phyloP scores from a whole-genome alignment of 2,888 invertebrate genomes.

The Drosophila dives region DNA sequence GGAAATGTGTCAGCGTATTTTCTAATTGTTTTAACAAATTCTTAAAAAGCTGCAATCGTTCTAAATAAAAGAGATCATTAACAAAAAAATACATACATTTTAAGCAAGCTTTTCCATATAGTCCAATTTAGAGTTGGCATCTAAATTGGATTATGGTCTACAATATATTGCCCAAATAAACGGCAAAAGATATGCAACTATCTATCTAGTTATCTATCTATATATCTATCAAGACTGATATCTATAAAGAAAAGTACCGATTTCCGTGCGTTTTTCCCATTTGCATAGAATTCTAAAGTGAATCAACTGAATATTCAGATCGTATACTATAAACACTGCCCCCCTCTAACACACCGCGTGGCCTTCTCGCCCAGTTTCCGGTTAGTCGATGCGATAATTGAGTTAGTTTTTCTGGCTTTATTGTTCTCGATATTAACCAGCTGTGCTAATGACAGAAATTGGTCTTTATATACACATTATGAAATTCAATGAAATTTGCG shows the following conservation, averaged over 20 bases:
- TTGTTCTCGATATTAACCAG: slow-evolving; percentile 33
- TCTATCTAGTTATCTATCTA: neutral
- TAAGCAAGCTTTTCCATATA: neutral
- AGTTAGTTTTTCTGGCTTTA: slow-evolving; percentile 33
- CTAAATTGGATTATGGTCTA: neutral
- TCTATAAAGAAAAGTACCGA: slow-evolving; percentile 10
- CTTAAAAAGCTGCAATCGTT: neutral
- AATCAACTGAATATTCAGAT: slow-evolving; percentile 23
- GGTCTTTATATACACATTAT: slow-evolving; percentile 31
- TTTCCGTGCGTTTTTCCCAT: slow-evolving; percentile 20
- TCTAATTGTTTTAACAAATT: neutral
- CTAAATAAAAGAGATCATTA: neutral
- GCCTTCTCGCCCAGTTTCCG: slow-evolving; percentile 30
- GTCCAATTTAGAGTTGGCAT: neutral
- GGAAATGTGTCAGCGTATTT: neutral
- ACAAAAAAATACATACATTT: too few relatives aligned
- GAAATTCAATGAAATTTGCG: slow-evolving; percentile 23
- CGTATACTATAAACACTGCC: slow-evolving; percentile 10
- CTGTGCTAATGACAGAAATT: slow-evolving; percentile 51
- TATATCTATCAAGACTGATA: neutral
- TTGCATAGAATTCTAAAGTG: slow-evolving; percentile 26
- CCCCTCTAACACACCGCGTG: too few relatives aligned
- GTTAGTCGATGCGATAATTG: slow-evolving; percentile 43
- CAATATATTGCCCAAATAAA: neutral
- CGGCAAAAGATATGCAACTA: neutral